Evolutionary conservation across 2,888 invertebrate species (phyloP), one percentile per base, ranked within the genome.

Genomic region (Tinea trinotella): DNA sequence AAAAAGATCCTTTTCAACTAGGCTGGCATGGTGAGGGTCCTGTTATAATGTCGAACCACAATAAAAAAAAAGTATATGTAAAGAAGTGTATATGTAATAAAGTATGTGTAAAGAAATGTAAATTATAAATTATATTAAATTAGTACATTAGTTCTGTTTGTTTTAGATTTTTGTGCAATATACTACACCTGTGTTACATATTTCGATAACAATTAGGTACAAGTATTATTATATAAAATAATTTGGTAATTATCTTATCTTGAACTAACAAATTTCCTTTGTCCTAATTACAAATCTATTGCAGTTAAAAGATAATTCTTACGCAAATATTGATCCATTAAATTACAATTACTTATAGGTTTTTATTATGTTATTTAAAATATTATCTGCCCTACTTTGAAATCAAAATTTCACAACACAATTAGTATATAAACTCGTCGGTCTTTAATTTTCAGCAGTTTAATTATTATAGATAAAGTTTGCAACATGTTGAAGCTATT

Each of bases 251-350:
- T 10, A 46, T 46, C 46, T 46, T 4, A 46, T 46, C 46, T 46
- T 19, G 18, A 17, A 6, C 40, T 40, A 7, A 15, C 15, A 46
- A 46, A 46, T 46, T 46, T 46, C 46, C 46, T 46, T 46, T 46
- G 46, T 46, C 46, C 46, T 46, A 46, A 46, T 46, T 46, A 46
- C 46, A 46, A 46, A 46, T 46, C 46, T 17, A n/a, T 46, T 46
- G 10, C 46, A 46, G 6, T 46, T 46, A 19, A 46, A 46, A 46
- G 46, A 46, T 46, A 46, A 46, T n/a, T 17, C 3, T 46, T 46
- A 46, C 46, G 46, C 46, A 46, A 46, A 18, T 19, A 10, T 19
- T 46, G 19, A 19, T 46, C 10, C 12, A 40, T 40, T 40, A 40
- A 40, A 40, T 40, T 40, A 40, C 15, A 40, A 40, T 15, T 15